phyloP scores from a whole-genome alignment of 2,888 invertebrate genomes.

The Bombylius major region DNA sequence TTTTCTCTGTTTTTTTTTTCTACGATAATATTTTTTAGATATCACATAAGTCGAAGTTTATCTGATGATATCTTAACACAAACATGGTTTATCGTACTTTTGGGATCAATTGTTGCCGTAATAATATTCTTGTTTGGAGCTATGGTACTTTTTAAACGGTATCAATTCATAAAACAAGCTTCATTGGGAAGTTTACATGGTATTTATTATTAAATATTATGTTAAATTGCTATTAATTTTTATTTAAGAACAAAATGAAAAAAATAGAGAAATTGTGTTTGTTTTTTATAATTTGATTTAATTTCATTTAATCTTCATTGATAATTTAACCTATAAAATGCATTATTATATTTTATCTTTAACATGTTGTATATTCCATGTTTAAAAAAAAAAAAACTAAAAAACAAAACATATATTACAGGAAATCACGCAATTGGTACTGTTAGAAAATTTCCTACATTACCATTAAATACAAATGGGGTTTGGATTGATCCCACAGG shows the following conservation, averaged over 20 bases:
- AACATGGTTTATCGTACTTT: slow-evolving; percentile 80
- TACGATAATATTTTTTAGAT: slow-evolving; percentile 23
- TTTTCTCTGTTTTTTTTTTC: background rate
- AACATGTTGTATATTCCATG: no score
- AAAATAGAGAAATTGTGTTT: no score
- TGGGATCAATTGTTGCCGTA: slow-evolving; percentile 73
- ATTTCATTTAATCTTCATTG: no score
- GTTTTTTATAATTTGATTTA: no score
- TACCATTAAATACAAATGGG: slow-evolving; percentile 34
- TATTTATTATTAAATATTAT: slow-evolving; percentile 20
- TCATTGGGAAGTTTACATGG: slow-evolving; percentile 47
- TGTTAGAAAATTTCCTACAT: slow-evolving; percentile 37
- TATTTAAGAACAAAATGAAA: no score
- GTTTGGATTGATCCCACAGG: slow-evolving; percentile 38
- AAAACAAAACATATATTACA: slow-evolving; percentile 20
- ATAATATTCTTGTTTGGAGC: slow-evolving; percentile 72
- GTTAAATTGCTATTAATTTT: no score
- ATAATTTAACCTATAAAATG: no score
- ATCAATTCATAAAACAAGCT: slow-evolving; percentile 57
- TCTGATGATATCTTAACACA: slow-evolving; percentile 68
- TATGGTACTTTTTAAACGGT: slow-evolving; percentile 61
- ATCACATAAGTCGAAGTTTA: slow-evolving; percentile 40
- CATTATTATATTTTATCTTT: no score
- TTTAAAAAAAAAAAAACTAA: no score
- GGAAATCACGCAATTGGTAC: slow-evolving; percentile 39